Evolutionary conservation across 2,797 vertebrate genomes (phyloP), one percentile per base, ranked within the genome.

Genomic region (Centropyge bicolor): DNA sequence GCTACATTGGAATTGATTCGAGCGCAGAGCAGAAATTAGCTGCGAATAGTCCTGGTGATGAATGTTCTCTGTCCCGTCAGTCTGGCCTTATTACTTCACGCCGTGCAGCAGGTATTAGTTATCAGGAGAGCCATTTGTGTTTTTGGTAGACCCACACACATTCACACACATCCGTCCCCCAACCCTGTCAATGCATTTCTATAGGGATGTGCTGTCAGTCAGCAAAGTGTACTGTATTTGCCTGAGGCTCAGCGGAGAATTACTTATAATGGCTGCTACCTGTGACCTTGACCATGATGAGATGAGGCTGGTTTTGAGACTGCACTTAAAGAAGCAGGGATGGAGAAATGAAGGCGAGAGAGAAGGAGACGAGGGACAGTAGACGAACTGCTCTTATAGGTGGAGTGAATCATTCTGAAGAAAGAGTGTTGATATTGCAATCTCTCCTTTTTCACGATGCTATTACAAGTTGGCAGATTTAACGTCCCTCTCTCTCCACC

Each of bases 231-330:
- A 72, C 70, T 78, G 63, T 77, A 61, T 82, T 72, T 65, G 65
- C 84, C 76, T 20, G 35, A 81, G 76, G 86, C 78, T 79, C 56
- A 57, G 43, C 70, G 38, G 68, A 74, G 60, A 86, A 61, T 65
- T 69, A 52, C 36, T 79, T 82, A 49, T 70, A 80, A 86, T 64
- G 43, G 70, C 70, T 74, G 55, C 59, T 82, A 74, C 41, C 71
- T 71, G 67, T 79, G 84, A 92, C 86, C 86, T 92, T 90, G 84
- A 82, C 64, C 13, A 71, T 6, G 24, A 77, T 57, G 4, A 80
- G 83, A 87, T 56, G 54, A 78, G 56, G 74, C 68, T 49, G 46
- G 20, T 66, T 78, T 78, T 66, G 67, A 78, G 38, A 80, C 85
- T 24, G 52, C 31, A 54, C 38, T 74, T 38, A 43, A 55, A 65